Evolutionary conservation across 2,888 invertebrate species (phyloP), one percentile per base, ranked within the genome.

Genomic region (Rhimphoctona megacephalus): DNA sequence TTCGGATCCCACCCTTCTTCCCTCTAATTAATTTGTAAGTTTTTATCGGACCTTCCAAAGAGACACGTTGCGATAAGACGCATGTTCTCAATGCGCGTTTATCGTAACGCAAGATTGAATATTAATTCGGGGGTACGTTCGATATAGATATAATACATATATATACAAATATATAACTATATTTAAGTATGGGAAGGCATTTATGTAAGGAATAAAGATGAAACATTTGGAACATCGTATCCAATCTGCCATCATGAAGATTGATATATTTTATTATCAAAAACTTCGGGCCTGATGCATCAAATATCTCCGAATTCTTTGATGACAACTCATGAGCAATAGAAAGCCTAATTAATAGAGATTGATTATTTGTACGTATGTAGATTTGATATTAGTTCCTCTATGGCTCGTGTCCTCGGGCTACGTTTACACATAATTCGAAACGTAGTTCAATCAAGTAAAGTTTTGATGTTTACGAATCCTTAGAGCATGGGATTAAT

Each of bases 21-120:
- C 89, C 89, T 90, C 81, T 93, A 92, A 93, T 93, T 93, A 93
- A 93, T 91, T 90, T 90, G 92, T 91, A 89, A 90, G 87, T 83
- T 90, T 88, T 93, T 92, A 91, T 93, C 91, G 78, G 89, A 61
- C 72, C 86, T 74, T 70, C 54, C 85, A 86, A 76, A 76, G 69
- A 36, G 89, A 91, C 89, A 85, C 89, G 86, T 87, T 84, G 81
- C 90, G 92, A 92, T 91, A 92, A 91, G 88, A 72, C 85, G 73
- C 90, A 85, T 90, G 90, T 91, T 89, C 87, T 84, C 89, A 90
- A 90, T 91, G 89, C 90, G 89, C 88, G 82, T 85, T 91, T 92
- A 91, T 92, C 91, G 83, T 22, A 49, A 46, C 82, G 78, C 61
- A 25, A 83, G 90, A 91, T 92, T 91, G 90, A 92, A 90, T 92